Base-by-base conservation (phyloP, 2,797 vertebrate genomes). In the Stomatorhinus walkeri region DNA sequence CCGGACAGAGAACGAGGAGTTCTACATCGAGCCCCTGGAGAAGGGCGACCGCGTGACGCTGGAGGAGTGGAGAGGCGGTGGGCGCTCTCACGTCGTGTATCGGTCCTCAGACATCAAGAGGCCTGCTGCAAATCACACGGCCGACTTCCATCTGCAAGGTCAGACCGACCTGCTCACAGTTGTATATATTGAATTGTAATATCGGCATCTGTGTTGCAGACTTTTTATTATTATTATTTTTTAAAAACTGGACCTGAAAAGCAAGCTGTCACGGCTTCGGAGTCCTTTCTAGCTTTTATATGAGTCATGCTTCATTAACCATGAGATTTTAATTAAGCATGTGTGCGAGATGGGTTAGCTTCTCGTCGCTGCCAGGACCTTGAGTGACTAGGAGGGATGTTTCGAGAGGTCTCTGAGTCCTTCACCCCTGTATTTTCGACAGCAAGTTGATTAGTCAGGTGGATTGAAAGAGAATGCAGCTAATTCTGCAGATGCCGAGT, bases 11-110 rank as follows among this genome's bases (percentile, higher is more conserved):
- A 94, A 97, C 91, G 98, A 99, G 87, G 98, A 99, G 94, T 99
- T 97, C 95, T 99, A 98, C 93, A 99, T 99, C 6, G 98, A 99
- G 92, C 98, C 98, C 0, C 92, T 97, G 93, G 96, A 98, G 92
- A 96, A 94, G 89, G 97, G 97, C 2, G 93, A 94, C 84, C 94
- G 91, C 16, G 93, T 94, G 92, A 94, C 93, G 2, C 94, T 95
- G 91, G 94, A 94, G 12, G 94, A 95, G 90, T 95, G 96, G 52
- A 94, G 91, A 76, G 95, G 95, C 54, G 94, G 91, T 61, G 97
- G 98, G 64, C 96, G 98, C 88, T 95, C 96, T 0, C 98, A 99
- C 14, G 94, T 99, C 92, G 95, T 99, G n/a, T 99, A 99, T 93
- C 98, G 97, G 90, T 96, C 97, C 56, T 96, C 97, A 1, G 95